Evolutionary conservation across 2,888 invertebrate genomes (phyloP), one percentile per base, ranked within the genome.

Genomic region (Atrina japonica): DNA sequence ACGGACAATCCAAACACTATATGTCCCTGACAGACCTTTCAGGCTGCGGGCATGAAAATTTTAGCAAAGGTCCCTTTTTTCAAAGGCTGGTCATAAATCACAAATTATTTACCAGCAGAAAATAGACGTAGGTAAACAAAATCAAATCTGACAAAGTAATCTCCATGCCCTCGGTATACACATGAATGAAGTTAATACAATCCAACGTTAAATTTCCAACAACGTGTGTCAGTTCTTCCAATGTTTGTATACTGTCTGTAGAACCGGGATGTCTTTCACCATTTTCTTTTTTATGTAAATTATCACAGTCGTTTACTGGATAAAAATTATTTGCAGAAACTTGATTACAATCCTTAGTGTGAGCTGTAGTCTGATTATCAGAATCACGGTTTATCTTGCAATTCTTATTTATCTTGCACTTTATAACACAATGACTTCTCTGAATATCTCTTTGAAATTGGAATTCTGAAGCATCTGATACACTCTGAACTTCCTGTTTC

Each of bases 141-240:
- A 97, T 93, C 47, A 96, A 88, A 91, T 97, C 97, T 3, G 97
- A 94, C 79, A 97, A 91, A 0, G 96, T 96, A 84, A 97, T 93
- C 76, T 93, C 93, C 1, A 95, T 94, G 0, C 96, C 97, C 91
- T 97, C 97, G 1, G 95, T 95, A 92, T 94, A 97, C 59, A 93
- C 91, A 88, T 97, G 97, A 43, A 88, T 82, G 60, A 90, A 78
- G 29, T 78, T 71, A 53, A 84, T 66, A 52, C 86, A 82, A 60
- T 76, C 49, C 29, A 81, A 63, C 0, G 80, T 82, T 59, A 86
- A 64, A 14, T 45, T 75, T 41, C 76, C 63, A 18, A 86, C 58
- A 66, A 76, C 74, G 3, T 63, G 43, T 21, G 35, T 72, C 16
- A 84, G 70, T 35, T 81, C 81, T 35, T 73, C 73, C 35, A 56